These are phyloP conservation scores for Drepanosiphum platanoidis DNA, from an alignment of 2,888 invertebrate genomes.

Conservation along the genomic window DNA sequence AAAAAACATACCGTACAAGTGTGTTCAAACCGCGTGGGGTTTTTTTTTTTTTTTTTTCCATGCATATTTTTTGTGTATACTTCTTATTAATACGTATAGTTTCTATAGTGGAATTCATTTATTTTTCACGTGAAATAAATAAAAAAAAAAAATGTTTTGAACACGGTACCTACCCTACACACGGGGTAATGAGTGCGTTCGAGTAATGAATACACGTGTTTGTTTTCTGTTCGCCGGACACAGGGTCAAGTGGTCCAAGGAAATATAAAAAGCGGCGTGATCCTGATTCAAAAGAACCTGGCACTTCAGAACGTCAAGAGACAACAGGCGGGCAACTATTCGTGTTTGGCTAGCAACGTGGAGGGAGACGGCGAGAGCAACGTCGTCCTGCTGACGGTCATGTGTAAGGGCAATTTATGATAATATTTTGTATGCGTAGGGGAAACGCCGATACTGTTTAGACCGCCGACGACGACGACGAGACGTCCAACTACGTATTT, in stretches of 20 bases:
- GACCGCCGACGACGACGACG: not conserved
- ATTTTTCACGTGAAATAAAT: constrained; percentile 14
- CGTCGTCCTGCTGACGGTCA: constrained; percentile 82
- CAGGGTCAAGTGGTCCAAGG: constrained; percentile 87
- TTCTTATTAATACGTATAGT: constrained; percentile 12
- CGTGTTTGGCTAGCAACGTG: constrained; percentile 89
- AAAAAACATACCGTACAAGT: not conserved
- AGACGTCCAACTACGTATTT: too few species aligned
- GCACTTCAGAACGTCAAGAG: constrained; percentile 83
- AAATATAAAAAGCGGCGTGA: constrained; percentile 86
- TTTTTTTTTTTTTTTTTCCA: not conserved
- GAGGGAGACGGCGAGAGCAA: constrained; percentile 90
- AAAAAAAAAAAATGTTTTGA: not conserved
- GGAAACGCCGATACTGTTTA: not conserved
- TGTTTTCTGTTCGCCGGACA: constrained; percentile 65
- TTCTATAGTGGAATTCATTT: not conserved
- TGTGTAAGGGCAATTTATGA: constrained; percentile 79
- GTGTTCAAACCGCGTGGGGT: not conserved
- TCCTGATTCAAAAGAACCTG: constrained; percentile 83
- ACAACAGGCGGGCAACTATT: constrained; percentile 86
- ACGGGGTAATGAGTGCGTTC: constrained; percentile 29
- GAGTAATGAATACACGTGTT: constrained; percentile 48
- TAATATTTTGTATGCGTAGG: not conserved
- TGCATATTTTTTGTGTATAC: constrained; percentile 1
- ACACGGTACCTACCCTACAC: not conserved